Base-by-base conservation (phyloP, 2,888 invertebrate genomes). In the Mythimna loreyi region DNA sequence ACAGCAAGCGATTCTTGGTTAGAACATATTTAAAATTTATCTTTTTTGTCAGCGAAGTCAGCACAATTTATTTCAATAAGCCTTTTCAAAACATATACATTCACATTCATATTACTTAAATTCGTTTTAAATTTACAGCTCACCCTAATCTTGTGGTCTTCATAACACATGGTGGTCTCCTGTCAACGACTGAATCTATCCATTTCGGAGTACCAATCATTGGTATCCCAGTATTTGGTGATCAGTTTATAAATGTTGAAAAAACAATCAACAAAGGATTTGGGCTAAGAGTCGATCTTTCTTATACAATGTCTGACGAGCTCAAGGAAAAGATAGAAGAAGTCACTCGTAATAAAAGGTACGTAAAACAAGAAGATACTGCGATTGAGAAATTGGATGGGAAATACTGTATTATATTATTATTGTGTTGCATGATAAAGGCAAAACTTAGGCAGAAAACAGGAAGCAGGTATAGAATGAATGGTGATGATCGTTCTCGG, bases 141-240 rank as follows among this genome's bases (percentile, higher is more conserved):
- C 91, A 91, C 60, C 86, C 86, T 6, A 91, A 90, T 43, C 84
- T 87, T 33, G 56, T 62, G 0, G 53, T 91, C 5, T 91, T 91
- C 52, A 87, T 91, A 33, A 86, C 91, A 0, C 92, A 91, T 47
- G 92, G 91, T 9, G 91, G 91, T 58, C 85, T 89, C 0, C 75
- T 91, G 2, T 91, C 91, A 1, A 88, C 82, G 3, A 87, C 86
- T 1, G 92, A 92, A 53, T 75, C 90, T 16, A 75, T 90, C 9
- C 85, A 92, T 60, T 87, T 83, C 25, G 90, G 88, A 43, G 87
- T 89, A 2, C 92, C 91, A 13, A 80, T 89, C 1, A 87, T 92
- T 9, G 91, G 90, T 11, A 87, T 92, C 49, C 92, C 92, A 1
- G 87, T 86, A 0, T 89, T 86, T 58, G 89, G 64, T 13, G 92